Percentiles rank a stretch among this genome's conserved stretches.
phyloP scores from a whole-genome alignment of 2,113 vertebrate genomes.

The Phylloscopus whistleri region DNA sequence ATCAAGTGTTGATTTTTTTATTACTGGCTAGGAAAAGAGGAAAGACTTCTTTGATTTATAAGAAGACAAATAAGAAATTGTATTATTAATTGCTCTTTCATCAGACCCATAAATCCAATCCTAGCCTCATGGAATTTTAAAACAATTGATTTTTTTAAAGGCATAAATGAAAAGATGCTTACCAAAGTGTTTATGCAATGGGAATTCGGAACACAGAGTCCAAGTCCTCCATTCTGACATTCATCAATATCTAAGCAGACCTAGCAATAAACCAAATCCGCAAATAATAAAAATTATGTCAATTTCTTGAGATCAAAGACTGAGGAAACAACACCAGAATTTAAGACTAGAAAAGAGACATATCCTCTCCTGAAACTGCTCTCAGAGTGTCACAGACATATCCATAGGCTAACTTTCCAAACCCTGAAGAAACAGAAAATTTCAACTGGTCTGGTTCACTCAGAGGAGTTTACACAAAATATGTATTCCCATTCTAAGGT shows the following conservation, averaged over 20 bases:
- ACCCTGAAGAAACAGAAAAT: not conserved
- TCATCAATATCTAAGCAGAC: conserved; percentile 87
- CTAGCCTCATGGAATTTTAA: not conserved
- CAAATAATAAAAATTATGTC: not conserved
- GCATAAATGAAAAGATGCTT: conserved; percentile 48
- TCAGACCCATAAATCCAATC: not conserved
- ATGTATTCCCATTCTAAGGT: not conserved
- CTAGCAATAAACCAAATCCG: conserved; percentile 47
- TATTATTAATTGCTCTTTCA: not conserved
- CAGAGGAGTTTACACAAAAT: not conserved
- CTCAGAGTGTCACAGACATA: not conserved
- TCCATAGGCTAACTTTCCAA: not conserved
- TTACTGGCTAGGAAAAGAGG: not conserved
- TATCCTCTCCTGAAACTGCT: not conserved
- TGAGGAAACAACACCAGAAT: not conserved
- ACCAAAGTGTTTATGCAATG: conserved; percentile 90
- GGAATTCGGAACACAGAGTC: conserved; percentile 88
- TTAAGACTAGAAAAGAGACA: not conserved
- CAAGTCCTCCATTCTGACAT: conserved; percentile 80
- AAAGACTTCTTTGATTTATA: not conserved
- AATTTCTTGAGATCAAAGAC: not conserved
- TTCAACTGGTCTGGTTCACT: not conserved
- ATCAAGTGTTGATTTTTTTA: not conserved
- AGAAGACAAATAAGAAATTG: not conserved
- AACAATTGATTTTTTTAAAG: not conserved